Percentiles rank a stretch among this genome's conserved stretches.
Conservation (phyloP, 2,113 vertebrate species). For the Clarias batrachus region DNA sequence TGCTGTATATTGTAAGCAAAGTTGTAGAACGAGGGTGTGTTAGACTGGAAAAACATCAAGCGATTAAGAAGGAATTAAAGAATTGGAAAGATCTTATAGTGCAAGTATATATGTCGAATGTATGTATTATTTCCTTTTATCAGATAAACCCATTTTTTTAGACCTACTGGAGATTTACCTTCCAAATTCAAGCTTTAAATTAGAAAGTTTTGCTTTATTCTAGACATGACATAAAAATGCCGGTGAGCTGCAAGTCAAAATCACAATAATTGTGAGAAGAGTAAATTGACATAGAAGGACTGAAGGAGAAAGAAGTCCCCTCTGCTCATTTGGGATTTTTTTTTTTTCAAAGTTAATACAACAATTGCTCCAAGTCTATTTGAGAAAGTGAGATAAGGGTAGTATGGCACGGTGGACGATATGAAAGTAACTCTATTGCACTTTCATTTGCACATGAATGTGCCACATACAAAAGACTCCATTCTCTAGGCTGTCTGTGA, state of each 20-base stretch:
- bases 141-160: neutral
- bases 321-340: slow-evolving; percentile 33
- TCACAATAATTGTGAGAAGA: neutral
- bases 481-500: slow-evolving; percentile 50
- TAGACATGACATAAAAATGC: neutral
- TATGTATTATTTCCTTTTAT: neutral
- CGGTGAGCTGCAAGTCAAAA: neutral
- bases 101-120: no score
- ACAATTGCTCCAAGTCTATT: slow-evolving; percentile 36
- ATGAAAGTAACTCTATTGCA: slow-evolving; percentile 51
- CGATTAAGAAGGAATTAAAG: neutral
- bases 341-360: slow-evolving; percentile 30
- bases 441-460: slow-evolving; percentile 54
- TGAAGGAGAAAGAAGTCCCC: neutral
- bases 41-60: neutral
- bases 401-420: slow-evolving; percentile 42
- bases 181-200: neutral
- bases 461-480: slow-evolving; percentile 55
- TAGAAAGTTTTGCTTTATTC: neutral
- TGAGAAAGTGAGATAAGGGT: slow-evolving; percentile 49
- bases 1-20: neutral
- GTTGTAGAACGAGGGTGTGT: neutral
- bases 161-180: neutral
- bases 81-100: neutral
- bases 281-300: neutral